phyloP scores from a whole-genome alignment of 2,113 vertebrate genomes.

The Typhlomys cinereus region DNA sequence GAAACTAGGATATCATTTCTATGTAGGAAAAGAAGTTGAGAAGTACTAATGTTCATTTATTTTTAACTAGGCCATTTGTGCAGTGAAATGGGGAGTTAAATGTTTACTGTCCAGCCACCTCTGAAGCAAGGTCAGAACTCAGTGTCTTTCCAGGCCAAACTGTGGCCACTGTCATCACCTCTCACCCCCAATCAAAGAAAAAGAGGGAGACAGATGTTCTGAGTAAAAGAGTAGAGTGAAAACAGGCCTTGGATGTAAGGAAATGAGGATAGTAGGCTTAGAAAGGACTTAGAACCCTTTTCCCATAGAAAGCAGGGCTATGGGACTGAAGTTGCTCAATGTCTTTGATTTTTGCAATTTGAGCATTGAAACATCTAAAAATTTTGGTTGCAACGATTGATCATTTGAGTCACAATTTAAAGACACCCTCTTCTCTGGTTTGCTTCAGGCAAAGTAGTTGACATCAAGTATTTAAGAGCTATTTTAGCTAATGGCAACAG shows the following conservation, averaged over 20 bases:
- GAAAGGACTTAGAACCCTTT: not conserved
- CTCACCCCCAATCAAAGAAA: not conserved
- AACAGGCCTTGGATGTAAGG: not conserved
- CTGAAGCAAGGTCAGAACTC: not conserved
- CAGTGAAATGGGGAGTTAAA: not conserved
- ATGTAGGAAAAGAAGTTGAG: not conserved
- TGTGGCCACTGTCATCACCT: not conserved
- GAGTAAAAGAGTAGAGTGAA: not conserved
- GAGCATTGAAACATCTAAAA: not conserved
- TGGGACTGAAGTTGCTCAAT: not conserved
- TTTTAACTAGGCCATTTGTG: not conserved
- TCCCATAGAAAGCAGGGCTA: not conserved
- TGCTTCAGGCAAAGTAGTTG: constrained; percentile 42
- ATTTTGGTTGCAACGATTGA: not conserved
- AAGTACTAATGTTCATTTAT: constrained; percentile 14
- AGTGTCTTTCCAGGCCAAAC: not conserved
- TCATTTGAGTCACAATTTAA: constrained; percentile 43
- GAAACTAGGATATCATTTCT: not conserved
- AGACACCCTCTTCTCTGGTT: not conserved
- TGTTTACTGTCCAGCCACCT: not conserved
- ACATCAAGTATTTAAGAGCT: constrained; percentile 36
- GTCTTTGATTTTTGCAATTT: not conserved
- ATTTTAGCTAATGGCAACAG: constrained; percentile 49
- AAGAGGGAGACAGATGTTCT: not conserved
- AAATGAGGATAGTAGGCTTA: not conserved